Evolutionary conservation across 2,888 invertebrate species (phyloP).

Genomic region (Ormyrus labotus): DNA sequence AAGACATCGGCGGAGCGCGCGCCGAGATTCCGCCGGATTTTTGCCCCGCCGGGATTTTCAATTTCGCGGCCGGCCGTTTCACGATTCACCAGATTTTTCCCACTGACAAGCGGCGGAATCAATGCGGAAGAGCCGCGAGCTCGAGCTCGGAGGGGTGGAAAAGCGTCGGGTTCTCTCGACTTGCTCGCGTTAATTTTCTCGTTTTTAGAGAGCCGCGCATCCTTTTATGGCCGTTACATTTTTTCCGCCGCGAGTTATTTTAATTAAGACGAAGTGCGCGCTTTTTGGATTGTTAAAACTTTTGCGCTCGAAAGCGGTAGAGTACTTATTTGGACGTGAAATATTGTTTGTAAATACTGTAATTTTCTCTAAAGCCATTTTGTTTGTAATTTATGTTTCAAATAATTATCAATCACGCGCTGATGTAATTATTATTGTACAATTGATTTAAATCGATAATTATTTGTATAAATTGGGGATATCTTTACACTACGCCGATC

Average conservation of each 20-base stretch:
- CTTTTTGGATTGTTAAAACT: no score
- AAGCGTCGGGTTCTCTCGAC: no score
- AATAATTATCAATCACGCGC: no score
- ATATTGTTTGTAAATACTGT: no score
- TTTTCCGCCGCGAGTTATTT: no score
- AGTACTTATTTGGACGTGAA: no score
- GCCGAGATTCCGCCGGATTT: conserved; percentile 38
- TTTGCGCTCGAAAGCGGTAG: no score
- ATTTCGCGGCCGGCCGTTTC: conserved; percentile 8
- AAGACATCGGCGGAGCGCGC: conserved; percentile 11
- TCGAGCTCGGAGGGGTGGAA: background rate
- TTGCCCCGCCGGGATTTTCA: conserved; percentile 47
- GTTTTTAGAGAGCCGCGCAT: background rate
- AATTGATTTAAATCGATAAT: background rate
- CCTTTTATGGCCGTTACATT: no score
- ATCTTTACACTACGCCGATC: background rate
- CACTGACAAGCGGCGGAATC: background rate
- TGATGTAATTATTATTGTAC: no score
- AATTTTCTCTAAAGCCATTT: no score
- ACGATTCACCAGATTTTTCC: background rate
- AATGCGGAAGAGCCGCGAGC: background rate
- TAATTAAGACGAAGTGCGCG: no score
- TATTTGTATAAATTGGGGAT: background rate
- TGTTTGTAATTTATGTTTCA: no score
- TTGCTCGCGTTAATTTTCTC: background rate